phyloP scores from a whole-genome alignment of 1,140 invertebrate genomes.

The Drosophila eugracilis region DNA sequence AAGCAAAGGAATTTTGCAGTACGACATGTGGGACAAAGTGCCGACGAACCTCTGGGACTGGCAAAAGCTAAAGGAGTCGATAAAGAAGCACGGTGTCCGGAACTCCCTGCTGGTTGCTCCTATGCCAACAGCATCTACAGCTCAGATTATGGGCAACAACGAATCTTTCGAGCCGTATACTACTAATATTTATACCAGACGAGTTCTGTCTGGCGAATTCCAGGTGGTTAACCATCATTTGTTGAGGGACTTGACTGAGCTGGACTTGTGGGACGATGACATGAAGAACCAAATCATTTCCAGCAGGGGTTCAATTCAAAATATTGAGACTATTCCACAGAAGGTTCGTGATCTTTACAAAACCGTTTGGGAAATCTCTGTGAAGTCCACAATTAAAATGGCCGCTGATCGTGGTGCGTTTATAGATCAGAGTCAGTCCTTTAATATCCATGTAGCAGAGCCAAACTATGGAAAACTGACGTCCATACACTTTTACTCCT shows the following conservation, averaged over 20 bases:
- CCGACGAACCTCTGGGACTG: slow-evolving; percentile 97
- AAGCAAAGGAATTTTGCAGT: slow-evolving; percentile 98
- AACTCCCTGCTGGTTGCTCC: slow-evolving; percentile 98
- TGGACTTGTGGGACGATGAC: slow-evolving; percentile 96
- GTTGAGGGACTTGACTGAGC: slow-evolving; percentile 95
- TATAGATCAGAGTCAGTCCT: slow-evolving; percentile 99
- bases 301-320: slow-evolving; percentile 97
- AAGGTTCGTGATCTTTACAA: slow-evolving; percentile 97
- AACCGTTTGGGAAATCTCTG: slow-evolving; percentile 99
- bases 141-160: slow-evolving; percentile 99
- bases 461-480: slow-evolving; percentile 97
- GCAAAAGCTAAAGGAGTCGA: slow-evolving; percentile 93
- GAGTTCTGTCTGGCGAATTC: slow-evolving; percentile 96
- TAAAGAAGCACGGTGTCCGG: slow-evolving; percentile 95
- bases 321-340: slow-evolving; percentile 94
- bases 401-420: slow-evolving; percentile 98
- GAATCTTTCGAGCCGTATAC: slow-evolving; percentile 99
- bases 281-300: slow-evolving; percentile 98
- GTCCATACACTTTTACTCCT: slow-evolving; percentile 99
- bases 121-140: slow-evolving; percentile 99
- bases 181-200: slow-evolving; percentile 97
- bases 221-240: slow-evolving; percentile 99
- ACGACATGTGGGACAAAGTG: slow-evolving; percentile 98
- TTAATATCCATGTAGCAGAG: slow-evolving; percentile 98
- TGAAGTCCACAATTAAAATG: slow-evolving; percentile 98